Percentiles rank a stretch among this genome's conserved stretches.
phyloP scores from a whole-genome alignment of 2,113 vertebrate species.

The Barbus barbus region DNA sequence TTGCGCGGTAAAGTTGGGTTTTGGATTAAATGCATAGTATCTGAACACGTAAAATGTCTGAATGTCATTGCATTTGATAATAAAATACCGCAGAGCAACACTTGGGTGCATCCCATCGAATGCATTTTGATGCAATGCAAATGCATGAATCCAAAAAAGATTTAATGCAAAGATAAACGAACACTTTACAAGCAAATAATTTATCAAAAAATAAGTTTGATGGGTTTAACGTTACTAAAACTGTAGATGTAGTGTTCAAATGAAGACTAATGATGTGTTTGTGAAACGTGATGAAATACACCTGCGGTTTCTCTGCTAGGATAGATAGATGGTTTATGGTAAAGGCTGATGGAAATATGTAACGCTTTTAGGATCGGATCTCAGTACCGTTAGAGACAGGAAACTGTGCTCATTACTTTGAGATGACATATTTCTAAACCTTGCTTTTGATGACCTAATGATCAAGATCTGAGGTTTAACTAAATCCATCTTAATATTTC shows the following conservation, averaged over 20 bases:
- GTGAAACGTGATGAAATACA: neutral
- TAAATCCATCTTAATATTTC: neutral
- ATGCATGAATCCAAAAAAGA: neutral
- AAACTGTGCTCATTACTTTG: neutral
- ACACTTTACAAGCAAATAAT: neutral
- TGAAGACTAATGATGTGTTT: neutral
- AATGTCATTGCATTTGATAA: neutral
- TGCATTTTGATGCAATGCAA: no score
- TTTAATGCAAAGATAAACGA: neutral
- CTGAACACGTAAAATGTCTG: neutral
- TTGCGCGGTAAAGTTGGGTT: neutral
- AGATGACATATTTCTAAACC: no score
- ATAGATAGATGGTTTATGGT: conserved; percentile 8
- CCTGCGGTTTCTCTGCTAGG: neutral
- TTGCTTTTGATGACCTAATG: neutral
- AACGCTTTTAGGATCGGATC: neutral
- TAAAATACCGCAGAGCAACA: neutral
- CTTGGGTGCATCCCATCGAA: neutral
- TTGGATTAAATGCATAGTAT: neutral
- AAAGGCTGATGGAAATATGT: conserved; percentile 1
- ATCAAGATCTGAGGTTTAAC: conserved; percentile 10
- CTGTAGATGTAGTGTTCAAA: neutral
- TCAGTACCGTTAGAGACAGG: neutral
- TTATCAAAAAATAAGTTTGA: neutral
- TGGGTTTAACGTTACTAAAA: neutral